Base-by-base conservation (phyloP, 2,797 vertebrate species). In the Urosaurus nigricauda region DNA sequence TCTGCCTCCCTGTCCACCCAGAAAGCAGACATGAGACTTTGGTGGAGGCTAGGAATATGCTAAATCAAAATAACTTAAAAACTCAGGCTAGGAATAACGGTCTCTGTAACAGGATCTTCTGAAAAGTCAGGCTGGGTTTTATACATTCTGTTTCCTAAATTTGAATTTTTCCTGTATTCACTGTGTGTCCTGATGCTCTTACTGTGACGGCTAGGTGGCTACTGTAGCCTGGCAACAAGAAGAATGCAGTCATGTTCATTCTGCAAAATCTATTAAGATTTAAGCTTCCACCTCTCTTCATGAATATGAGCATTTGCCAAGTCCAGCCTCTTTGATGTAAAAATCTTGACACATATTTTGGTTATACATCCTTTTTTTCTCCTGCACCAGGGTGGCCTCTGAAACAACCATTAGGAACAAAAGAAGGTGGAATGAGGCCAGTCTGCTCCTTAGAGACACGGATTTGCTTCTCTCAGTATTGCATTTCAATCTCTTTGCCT, bases 161-260 rank as follows among this genome's bases (percentile, higher is more conserved):
- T 63, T 82, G 35, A 89, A 82, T 77, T 14, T n/a, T 6, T 13
- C 70, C 81, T 24, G 13, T 40, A 60, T 74, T 85, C 79, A 5
- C 73, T 68, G 83, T 58, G 70, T 13, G 17, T 35, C 83, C 56
- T 79, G 56, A 43, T 89, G 37, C 47, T 51, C 77, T 40, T 81
- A 63, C 29, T 35, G 14, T 84, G 53, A 78, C 47, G 65, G 89
- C 84, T 56, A 81, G 89, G 71, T 89, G 65, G 77, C 78, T 84
- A 71, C 47, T 81, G 91, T 90, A 90, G 73, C 91, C 87, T 87
- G 89, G 89, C 87, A 92, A 90, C 91, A 43, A 63, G 56, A 51
- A 81, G 80, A 58, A 85, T 43, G 70, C 87, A 84, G 81, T 51
- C 51, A 89, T 12, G 81, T 81, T n/a, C 5, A 17, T 77, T 82